Conservation (phyloP, 1,140 invertebrate species). For the Batillaria attramentaria region DNA sequence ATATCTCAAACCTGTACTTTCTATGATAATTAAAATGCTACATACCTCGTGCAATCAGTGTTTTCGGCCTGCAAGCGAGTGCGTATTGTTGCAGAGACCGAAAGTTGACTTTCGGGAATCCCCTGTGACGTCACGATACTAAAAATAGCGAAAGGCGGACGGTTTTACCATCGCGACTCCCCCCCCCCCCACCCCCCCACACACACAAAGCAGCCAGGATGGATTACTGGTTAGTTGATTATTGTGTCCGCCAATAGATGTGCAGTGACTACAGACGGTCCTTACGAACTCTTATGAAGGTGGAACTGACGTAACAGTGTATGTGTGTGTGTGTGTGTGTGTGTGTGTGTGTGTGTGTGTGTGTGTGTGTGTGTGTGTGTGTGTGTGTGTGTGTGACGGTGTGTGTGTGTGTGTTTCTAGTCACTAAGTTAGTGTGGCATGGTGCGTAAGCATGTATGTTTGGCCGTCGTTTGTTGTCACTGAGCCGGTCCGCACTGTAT, state of each 20-base stretch:
- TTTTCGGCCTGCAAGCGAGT: not conserved
- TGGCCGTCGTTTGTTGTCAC: not conserved
- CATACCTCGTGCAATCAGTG: not conserved
- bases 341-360: constrained; percentile 1
- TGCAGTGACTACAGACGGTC: not conserved
- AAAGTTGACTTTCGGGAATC: not conserved
- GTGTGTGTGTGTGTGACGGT: constrained; percentile 15
- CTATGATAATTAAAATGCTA: not conserved
- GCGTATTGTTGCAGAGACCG: too few relatives aligned
- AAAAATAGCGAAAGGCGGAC: not conserved
- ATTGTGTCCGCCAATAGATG: not conserved
- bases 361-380: constrained; percentile 13
- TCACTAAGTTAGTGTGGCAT: too few relatives aligned
- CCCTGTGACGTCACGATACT: not conserved
- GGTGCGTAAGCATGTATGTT: too few relatives aligned
- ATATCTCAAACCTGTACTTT: not conserved
- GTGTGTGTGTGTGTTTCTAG: not conserved
- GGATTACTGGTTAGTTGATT: not conserved
- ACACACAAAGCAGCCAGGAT: not conserved
- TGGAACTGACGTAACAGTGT: not conserved
- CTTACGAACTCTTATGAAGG: not conserved
- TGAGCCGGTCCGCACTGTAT: not conserved
- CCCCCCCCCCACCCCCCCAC: too few relatives aligned
- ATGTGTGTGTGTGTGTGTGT: constrained; percentile 20
- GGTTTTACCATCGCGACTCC: too few relatives aligned